Evolutionary conservation across 2,797 vertebrate genomes (phyloP).

Genomic region (Pempheris klunzingeri): DNA sequence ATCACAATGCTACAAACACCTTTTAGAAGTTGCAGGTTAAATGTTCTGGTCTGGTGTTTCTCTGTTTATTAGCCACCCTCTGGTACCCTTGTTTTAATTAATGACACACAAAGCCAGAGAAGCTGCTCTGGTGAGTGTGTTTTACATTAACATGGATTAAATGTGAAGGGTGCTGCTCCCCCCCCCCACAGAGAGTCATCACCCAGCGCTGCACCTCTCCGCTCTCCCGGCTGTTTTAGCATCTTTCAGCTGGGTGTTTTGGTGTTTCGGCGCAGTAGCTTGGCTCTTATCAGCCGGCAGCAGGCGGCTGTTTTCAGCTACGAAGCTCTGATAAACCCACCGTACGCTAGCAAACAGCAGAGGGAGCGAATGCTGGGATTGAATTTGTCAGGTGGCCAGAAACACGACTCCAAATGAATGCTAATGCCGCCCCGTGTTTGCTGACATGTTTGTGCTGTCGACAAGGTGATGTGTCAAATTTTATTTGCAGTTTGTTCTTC

Average conservation of each 20-base stretch:
- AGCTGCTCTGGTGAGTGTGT: background rate
- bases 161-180: background rate
- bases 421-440: background rate
- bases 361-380: background rate
- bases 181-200: background rate
- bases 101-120: no score
- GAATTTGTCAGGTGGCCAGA: no score
- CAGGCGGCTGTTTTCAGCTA: background rate
- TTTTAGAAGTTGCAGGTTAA: background rate
- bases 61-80: slow-evolving; percentile 11
- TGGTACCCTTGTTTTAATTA: slow-evolving; percentile 5
- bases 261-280: background rate
- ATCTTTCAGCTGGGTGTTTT: background rate
- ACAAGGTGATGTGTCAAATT: background rate
- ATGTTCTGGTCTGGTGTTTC: background rate
- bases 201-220: background rate
- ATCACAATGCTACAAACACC: background rate
- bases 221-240: background rate
- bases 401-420: background rate
- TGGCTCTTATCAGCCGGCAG: no score
- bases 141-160: background rate
- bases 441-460: no score
- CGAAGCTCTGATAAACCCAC: background rate
- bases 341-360: background rate
- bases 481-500: background rate